Base-by-base conservation (phyloP, 2,888 invertebrate genomes). In the Trichogramma evanescens region DNA sequence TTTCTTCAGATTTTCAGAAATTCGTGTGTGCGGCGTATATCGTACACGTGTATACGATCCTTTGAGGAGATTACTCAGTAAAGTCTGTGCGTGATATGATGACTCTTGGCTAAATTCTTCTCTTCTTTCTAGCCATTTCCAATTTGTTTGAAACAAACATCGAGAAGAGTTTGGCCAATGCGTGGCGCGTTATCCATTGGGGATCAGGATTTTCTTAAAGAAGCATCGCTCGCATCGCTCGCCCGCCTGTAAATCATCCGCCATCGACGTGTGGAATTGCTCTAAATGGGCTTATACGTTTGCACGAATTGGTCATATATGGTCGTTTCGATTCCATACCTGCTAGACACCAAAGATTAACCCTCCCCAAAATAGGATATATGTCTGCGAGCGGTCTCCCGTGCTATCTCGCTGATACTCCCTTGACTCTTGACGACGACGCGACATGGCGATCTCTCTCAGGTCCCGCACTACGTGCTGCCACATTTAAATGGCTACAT, bases 401-500 rank as follows among this genome's bases (percentile, higher is more conserved):
- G 49, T 8, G 13, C 44, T 10, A 41, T 51, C 55, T 50, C 59
- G 54, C 52, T 56, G 9, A 9, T 46, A 5, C 10, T 46, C 46
- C 10, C 46, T 52, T 55, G 56, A 54, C 59, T 54, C 45, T 9
- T n/a, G 54, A 45, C 38, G 26, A n/a, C 8, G 44, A n/a, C 41
- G 39, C 41, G 48, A 57, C 44, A 26, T 26, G 26, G 26, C 26
- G 26, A 26, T 26, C 26, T 26, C 26, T 26, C 26, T 26, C 26
- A 39, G 46, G 41, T 44, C 51, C 62, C 59, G 57, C 56, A 51
- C 60, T 75, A 77, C 77, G 77, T 77, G 77, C 72, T 67, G 65
- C 66, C 69, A 70, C 72, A 72, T 67, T 70, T 74, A 72, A 77
- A 77, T 76, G 74, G 70, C 69, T 69, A 67, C 70, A 72, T 77